phyloP scores from a whole-genome alignment of 2,113 vertebrate genomes.

The Butorides virescens region DNA sequence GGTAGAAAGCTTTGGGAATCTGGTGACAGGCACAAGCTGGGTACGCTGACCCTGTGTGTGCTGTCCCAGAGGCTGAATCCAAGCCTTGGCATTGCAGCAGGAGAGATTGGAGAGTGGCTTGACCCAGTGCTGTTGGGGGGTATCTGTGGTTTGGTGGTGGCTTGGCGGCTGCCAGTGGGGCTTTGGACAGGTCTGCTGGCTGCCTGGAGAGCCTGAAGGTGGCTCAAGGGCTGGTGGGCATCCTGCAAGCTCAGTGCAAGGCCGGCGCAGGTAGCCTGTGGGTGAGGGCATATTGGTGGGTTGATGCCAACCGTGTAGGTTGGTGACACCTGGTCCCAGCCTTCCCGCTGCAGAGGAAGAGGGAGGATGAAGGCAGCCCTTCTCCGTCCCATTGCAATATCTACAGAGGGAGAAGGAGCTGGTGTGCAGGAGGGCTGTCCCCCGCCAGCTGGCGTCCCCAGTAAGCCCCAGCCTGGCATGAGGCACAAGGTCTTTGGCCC shows the following conservation, averaged over 20 bases:
- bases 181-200: neutral
- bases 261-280: neutral
- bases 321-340: neutral
- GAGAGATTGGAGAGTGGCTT: neutral
- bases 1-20: neutral
- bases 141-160: neutral
- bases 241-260: neutral
- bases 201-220: neutral
- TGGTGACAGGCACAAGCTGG: neutral
- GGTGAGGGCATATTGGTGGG: neutral
- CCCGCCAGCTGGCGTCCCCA: neutral
- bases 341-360: neutral
- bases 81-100: neutral
- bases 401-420: neutral
- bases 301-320: neutral
- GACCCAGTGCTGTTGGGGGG: neutral
- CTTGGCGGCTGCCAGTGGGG: neutral
- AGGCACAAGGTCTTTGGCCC: neutral
- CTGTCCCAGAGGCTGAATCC: neutral
- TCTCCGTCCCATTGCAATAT: neutral
- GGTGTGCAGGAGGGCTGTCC: neutral
- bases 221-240: neutral
- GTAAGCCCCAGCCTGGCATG: constrained; percentile 11
- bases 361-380: neutral
- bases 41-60: neutral